Evolutionary conservation across 2,888 invertebrate genomes (phyloP).

Genomic region (Drosophila cognata): DNA sequence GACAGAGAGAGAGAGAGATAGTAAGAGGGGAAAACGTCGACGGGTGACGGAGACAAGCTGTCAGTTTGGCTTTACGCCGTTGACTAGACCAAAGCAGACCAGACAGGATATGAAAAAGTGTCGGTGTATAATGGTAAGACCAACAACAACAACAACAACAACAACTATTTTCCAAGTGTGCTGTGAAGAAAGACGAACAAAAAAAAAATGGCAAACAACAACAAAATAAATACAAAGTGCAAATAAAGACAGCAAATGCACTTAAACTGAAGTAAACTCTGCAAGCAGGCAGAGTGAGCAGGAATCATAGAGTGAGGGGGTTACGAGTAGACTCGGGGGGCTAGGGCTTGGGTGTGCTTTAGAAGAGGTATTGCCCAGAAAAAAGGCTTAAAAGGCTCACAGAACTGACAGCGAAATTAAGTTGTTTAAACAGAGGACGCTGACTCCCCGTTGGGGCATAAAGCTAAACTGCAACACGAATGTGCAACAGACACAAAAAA

Average conservation of each 20-base stretch:
- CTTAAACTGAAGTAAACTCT: constrained; percentile 80
- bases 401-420: constrained; percentile 59
- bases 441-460: constrained; percentile 31
- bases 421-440: constrained; percentile 52
- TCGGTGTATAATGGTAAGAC: constrained; percentile 75
- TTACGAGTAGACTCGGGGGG: background rate
- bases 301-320: background rate
- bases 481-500: background rate
- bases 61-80: constrained; percentile 62
- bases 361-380: constrained; percentile 38
- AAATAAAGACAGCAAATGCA: constrained; percentile 78
- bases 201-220: constrained; percentile 50
- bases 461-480: constrained; percentile 21
- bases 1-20: background rate
- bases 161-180: constrained; percentile 49
- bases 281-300: constrained; percentile 31
- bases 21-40: background rate
- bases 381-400: constrained; percentile 43
- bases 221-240: constrained; percentile 68
- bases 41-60: constrained; percentile 54
- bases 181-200: constrained; percentile 17
- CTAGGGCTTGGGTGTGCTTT: background rate
- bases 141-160: constrained; percentile 49
- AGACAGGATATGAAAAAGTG: constrained; percentile 80
- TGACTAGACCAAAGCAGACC: constrained; percentile 63